phyloP scores from a whole-genome alignment of 2,888 invertebrate genomes.

The Pseudococcus jackbeardsleyi region DNA sequence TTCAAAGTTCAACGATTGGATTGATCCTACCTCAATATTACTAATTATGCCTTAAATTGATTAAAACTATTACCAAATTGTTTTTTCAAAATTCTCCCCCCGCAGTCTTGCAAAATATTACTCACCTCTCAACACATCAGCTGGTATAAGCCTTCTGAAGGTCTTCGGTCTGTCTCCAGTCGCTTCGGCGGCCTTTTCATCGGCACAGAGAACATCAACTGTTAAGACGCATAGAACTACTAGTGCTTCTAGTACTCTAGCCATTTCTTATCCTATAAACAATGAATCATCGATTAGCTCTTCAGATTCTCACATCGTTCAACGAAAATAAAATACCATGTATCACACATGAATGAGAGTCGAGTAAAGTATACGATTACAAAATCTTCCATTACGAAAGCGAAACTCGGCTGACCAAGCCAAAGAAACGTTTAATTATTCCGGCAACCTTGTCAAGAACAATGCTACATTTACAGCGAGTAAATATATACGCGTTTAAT shows the following conservation, averaged over 20 bases:
- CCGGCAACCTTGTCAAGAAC: slow-evolving; percentile 38
- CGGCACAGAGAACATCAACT: slow-evolving; percentile 50
- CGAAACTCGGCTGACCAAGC: background rate
- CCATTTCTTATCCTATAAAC: slow-evolving; percentile 58
- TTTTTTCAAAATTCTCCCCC: too few species aligned
- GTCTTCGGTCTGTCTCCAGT: slow-evolving; percentile 76
- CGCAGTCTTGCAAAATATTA: slow-evolving; percentile 67
- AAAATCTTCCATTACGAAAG: slow-evolving; percentile 1
- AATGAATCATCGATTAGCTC: slow-evolving; percentile 23
- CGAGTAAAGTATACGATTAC: background rate
- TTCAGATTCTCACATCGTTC: background rate
- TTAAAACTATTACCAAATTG: too few species aligned
- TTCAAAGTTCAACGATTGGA: too few species aligned
- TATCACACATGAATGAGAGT: background rate
- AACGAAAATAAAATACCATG: background rate
- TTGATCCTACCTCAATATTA: too few species aligned
- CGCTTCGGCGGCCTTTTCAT: slow-evolving; percentile 66
- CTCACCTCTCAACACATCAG: slow-evolving; percentile 90
- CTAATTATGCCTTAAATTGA: too few species aligned
- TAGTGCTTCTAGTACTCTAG: slow-evolving; percentile 58
- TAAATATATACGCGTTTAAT: slow-evolving; percentile 45
- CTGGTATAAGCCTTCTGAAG: slow-evolving; percentile 86
- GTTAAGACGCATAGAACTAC: slow-evolving; percentile 60
- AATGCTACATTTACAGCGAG: slow-evolving; percentile 28
- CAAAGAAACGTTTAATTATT: slow-evolving; percentile 18